Evolutionary conservation across 2,113 vertebrate genomes (phyloP), one percentile per base, ranked within the genome.

Genomic region (Ictalurus punctatus): DNA sequence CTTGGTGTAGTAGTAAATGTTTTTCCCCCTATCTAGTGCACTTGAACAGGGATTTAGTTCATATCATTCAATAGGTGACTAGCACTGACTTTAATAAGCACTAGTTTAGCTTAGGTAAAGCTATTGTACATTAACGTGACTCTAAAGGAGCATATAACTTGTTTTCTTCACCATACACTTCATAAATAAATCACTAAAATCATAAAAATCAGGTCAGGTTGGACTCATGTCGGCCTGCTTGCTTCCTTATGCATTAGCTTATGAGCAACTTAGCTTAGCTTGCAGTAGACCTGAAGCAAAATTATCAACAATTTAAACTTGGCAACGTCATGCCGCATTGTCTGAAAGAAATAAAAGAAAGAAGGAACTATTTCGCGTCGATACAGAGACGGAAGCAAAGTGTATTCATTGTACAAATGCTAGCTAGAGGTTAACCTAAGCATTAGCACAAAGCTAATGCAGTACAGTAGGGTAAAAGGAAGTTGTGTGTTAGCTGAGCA

Each of bases 401-500:
- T 44, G 9, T 59, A 58, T 48, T n/a, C 37, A 78, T 16, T 86
- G 37, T 27, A 25, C n/a, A 59, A 76, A 14, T 10, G 48, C 48
- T 74, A 58, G 84, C 84, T 58, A 25, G 1, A 40, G 85, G 34
- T 61, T 10, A 63, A 63, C 56, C 25, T 25, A 7, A 23, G 59
- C 23, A 19, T 78, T 86, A 86, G 85, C 85, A 78, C 25, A 0
- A 76, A 21, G 85, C 73, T 86, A 86, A 44, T 48, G 85, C 63
- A 83, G 52, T 27, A 7, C 74, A 67, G 74, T 34, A 12, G 16
- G 25, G 10, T 17, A 25, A 21, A 48, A 83, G 78, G 67, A 78
- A 78, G 74, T 76, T 76, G 4, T 13, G 56, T 61, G 27, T 48
- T 86, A 61, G 56, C 37, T 74, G 56, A 56, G 44, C 84, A 56